Evolutionary conservation across 2,888 invertebrate genomes (phyloP), one percentile per base, ranked within the genome.

Genomic region (Apodemia mormo): DNA sequence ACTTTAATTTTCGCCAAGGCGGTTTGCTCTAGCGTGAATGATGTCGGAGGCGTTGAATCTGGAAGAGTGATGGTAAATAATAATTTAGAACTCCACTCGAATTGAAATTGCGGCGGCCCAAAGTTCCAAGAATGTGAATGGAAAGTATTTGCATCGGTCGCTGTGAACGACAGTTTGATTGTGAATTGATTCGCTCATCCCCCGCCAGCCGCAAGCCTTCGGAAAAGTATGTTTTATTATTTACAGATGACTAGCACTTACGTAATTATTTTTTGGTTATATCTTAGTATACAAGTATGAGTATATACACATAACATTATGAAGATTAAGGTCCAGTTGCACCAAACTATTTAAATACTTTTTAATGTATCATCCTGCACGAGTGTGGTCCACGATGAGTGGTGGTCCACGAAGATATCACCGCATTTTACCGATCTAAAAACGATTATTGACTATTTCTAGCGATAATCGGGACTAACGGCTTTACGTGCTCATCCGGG

Each of bases 121-220:
- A 67, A 72, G 54, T 72, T 65, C 70, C 66, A 56, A 76, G 77
- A 78, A 78, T 79, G 81, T 80, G 80, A 84, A 81, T 80, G 78
- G 78, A 80, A 82, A 84, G 83, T 85, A 82, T 83, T 84, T 81
- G 84, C 82, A 78, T 82, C 82, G 78, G 78, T 78, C 78, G 77
- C 82, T 85, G 85, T 76, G 79, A 79, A 76, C 80, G 86, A 86
- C 78, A 77, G 76, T 73, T 75, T 82, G 84, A 87, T 88, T 87
- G 81, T 83, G 80, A 83, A 86, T 86, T 82, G 87, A 85, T 83
- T 82, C 70, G 68, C 73, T 73, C 79, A 79, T 79, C 81, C 72
- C 70, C 69, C 74, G 75, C 54, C 70, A 72, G 70, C 72, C 69
- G 70, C 72, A 71, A 68, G 71, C 70, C 64, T 54, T 64, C 43